Percentiles rank a stretch among this genome's conserved stretches.
Evolutionary conservation across 2,797 vertebrate species (phyloP).

Genomic region (Staurois parvus): DNA sequence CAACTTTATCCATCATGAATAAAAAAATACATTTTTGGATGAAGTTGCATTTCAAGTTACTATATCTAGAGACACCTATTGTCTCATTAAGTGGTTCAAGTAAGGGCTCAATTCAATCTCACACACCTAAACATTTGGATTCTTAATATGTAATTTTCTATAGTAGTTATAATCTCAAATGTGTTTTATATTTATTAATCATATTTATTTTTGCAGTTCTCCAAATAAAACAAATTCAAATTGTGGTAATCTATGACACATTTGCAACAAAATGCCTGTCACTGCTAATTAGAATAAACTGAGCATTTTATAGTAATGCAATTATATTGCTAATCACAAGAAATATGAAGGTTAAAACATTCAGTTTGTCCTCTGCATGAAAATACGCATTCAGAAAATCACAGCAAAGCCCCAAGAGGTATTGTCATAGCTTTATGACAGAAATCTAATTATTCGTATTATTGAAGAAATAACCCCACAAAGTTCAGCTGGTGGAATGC

Average conservation of each 20-base stretch:
- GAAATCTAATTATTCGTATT: slow-evolving; percentile 54
- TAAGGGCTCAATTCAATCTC: no score
- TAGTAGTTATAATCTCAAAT: background rate
- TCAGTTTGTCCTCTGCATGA: background rate
- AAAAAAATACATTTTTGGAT: no score
- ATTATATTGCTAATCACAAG: slow-evolving; percentile 24
- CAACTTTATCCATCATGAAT: no score
- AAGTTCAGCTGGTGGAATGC: slow-evolving; percentile 48
- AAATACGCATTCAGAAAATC: slow-evolving; percentile 14
- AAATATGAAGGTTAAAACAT: slow-evolving; percentile 26
- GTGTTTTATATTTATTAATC: no score
- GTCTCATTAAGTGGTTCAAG: no score
- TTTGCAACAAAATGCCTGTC: slow-evolving; percentile 6
- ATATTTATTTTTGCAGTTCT: slow-evolving; percentile 6
- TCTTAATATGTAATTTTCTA: background rate
- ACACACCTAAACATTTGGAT: no score
- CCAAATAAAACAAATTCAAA: background rate
- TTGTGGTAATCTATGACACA: slow-evolving; percentile 7
- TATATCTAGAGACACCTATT: no score
- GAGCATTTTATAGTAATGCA: slow-evolving; percentile 7
- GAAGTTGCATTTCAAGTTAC: no score
- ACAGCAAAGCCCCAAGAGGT: slow-evolving; percentile 45
- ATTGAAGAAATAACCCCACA: slow-evolving; percentile 41
- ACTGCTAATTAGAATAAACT: slow-evolving; percentile 18
- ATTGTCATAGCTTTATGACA: slow-evolving; percentile 45